Evolutionary conservation across 2,113 vertebrate genomes (phyloP), one percentile per base, ranked within the genome.

Genomic region (Piaya cayana): DNA sequence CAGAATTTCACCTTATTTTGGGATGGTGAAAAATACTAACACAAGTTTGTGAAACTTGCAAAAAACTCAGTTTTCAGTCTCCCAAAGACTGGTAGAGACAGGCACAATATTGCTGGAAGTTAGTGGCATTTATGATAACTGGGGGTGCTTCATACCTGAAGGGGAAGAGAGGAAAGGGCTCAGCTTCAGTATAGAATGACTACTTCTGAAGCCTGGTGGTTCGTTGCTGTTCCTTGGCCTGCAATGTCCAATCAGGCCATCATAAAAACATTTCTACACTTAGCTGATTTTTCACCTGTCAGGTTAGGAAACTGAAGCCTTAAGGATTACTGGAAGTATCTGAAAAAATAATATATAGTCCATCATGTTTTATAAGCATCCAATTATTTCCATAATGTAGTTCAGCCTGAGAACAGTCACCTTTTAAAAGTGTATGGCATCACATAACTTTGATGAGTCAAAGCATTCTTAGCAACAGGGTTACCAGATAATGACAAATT

Each of bases 361-460:
- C 23, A 82, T 58, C 20, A 45, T 52, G 8, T 81, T 50, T 78
- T 23, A 81, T 9, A 86, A 78, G 11, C 25, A 11, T 39, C 8
- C 36, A 63, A 7, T 56, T 93, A 42, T 60, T 67, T 27, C 19
- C 87, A 10, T 23, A 58, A 63, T 34, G 85, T 47, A 75, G 27
- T 37, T 43, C 37, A 80, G 70, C 68, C 1, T 15, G 34, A 82
- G 55, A 1, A 1, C 9, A 53, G 20, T 14, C 9, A 80, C 45
- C 8, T 89, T 85, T 88, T 58, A 13, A 65, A 65, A 69, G 32
- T 52, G 67, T 27, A 21, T 19, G 39, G 9, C 21, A 69, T 30
- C 22, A 42, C 13, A 13, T 16, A 58, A 19, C 4, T 74, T 83
- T 0, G 4, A 68, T 2, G 0, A 85, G 42, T 27, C n/a, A 49